These are phyloP conservation scores for Buathra laborator DNA, from an alignment of 2,888 invertebrate species.

Conservation along the genomic window DNA sequence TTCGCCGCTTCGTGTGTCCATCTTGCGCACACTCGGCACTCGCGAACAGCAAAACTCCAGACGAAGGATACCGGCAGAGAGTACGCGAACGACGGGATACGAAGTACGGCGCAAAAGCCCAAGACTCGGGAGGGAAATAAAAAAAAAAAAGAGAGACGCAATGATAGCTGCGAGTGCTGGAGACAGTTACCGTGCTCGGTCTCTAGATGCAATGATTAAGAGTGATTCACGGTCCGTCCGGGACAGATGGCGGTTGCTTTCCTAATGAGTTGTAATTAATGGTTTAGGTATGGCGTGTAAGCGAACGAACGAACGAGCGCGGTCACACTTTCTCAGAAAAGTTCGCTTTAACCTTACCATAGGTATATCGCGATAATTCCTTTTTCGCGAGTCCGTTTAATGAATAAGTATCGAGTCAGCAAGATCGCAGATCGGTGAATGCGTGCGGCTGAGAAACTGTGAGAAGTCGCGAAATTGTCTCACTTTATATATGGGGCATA, in stretches of 20 bases:
- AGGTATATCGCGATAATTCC: conserved; percentile 58
- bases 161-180: conserved; percentile 50
- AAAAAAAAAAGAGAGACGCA: conserved; percentile 32
- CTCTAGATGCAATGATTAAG: conserved; percentile 84
- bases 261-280: conserved; percentile 85
- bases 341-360: conserved; percentile 53
- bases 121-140: conserved; percentile 33
- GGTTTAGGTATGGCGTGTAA: conserved; percentile 81
- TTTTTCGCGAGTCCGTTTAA: conserved; percentile 33
- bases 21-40: conserved; percentile 39
- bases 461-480: no score
- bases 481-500: no score
- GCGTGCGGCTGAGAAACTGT: no score
- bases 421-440: neutral
- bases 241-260: conserved; percentile 84
- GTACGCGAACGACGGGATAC: conserved; percentile 19
- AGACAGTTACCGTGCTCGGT: conserved; percentile 69
- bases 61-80: conserved; percentile 4
- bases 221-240: conserved; percentile 83
- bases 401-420: conserved; percentile 25
- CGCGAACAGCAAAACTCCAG: neutral
- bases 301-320: conserved; percentile 69
- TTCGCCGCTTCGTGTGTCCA: conserved; percentile 20
- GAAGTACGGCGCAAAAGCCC: conserved; percentile 33
- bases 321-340: conserved; percentile 71